These are phyloP conservation scores for Hippocampus comes DNA, from an alignment of 2,113 vertebrate genomes.

Conservation along the genomic window DNA sequence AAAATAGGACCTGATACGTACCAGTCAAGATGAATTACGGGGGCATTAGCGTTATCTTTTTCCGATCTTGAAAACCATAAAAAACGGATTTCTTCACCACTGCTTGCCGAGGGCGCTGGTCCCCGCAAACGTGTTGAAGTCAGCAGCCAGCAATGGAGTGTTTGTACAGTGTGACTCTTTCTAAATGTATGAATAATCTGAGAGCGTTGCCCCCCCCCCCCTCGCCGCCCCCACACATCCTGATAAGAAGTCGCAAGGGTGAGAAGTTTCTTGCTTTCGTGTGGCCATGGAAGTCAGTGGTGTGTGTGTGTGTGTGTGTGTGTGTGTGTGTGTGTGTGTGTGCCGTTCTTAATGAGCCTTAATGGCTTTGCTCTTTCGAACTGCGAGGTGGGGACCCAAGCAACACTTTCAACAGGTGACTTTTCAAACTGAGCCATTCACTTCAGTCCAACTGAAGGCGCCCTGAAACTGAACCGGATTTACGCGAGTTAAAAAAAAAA, in stretches of 20 bases:
- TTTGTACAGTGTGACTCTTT: constrained; percentile 5
- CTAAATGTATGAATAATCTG: not conserved
- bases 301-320: not conserved
- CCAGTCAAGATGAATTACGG: constrained; percentile 9
- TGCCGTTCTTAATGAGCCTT: not conserved
- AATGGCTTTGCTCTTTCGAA: constrained; percentile 53
- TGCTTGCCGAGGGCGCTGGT: constrained; percentile 57
- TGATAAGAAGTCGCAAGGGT: constrained; percentile 28
- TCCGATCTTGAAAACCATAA: constrained; percentile 45
- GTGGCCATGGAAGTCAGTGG: not conserved
- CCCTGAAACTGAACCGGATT: not conserved
- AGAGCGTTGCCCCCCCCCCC: not conserved
- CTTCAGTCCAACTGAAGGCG: not conserved
- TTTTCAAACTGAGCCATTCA: constrained; percentile 9
- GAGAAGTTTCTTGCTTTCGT: not conserved
- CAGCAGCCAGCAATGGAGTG: constrained; percentile 34
- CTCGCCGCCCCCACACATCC: constrained; percentile 5
- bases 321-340: no score
- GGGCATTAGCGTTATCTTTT: constrained; percentile 21
- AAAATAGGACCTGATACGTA: not conserved
- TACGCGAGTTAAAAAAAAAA: not conserved
- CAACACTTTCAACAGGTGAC: constrained; percentile 9
- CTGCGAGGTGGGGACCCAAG: constrained; percentile 17
- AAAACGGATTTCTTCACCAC: constrained; percentile 23
- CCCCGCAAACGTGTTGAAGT: constrained; percentile 12